Evolutionary conservation across 2,888 invertebrate species (phyloP), one percentile per base, ranked within the genome.

Genomic region (Lumbricus terrestris): DNA sequence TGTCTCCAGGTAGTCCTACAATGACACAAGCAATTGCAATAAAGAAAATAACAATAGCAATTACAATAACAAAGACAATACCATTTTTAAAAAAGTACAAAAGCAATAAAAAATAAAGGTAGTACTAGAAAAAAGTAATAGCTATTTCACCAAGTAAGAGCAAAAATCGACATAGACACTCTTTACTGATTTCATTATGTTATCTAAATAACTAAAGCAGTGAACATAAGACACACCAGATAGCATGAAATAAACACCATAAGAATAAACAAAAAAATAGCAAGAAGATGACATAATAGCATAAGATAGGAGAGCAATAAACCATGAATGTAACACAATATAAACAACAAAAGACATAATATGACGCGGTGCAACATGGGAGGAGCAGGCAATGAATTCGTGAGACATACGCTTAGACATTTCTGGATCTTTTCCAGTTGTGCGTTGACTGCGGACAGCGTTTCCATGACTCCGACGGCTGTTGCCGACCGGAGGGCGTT

Each of bases 361-460:
- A 29, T 29, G 11, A 54, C 54, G 13, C 3, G 29, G 29, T 29
- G 54, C 13, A 54, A 54, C 29, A 54, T 29, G 29, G 29, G 29
- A 54, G 23, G 29, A 54, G 23, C 54, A 54, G 11, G 5, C 4
- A 23, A 29, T 54, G 23, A 23, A 29, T 29, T 23, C 3, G 5
- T n/a, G n/a, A 89, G 34, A 47, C 83, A 13, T 29, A 94, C 95
- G 94, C 95, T 95, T 2, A 95, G 92, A 92, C 94, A 94, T 92
- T 94, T 94, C 91, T 95, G 94, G 90, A 95, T 94, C 91, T 94
- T 95, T 92, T 95, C 95, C 91, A 95, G 93, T 88, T 93, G 94
- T 6, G 93, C 90, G 90, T 95, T 95, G 92, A 93, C 93, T 16
- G 93, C 92, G 90, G 94, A 94, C 16, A 95, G 92, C 29, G 93